Evolutionary conservation across 2,888 invertebrate genomes (phyloP), one percentile per base, ranked within the genome.

Genomic region (Pardosa pseudoannulata): DNA sequence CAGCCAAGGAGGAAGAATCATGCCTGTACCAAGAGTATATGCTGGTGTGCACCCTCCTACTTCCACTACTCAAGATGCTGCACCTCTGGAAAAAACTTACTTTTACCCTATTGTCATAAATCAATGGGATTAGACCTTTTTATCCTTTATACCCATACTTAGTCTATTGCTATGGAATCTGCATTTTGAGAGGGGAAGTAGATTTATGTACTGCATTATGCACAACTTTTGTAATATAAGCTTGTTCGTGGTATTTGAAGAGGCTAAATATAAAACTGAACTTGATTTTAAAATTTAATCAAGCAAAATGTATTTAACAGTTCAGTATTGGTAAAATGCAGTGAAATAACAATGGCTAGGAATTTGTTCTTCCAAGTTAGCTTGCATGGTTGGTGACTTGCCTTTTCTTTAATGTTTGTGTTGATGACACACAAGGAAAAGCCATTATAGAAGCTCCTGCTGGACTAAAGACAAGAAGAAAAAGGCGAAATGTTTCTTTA

Each of bases 341-440:
- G 6, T 46, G 9, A 46, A 46, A 16, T 46, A 46, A 16, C 16
- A 46, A 46, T 46, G 16, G 16, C 6, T 46, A 46, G 27, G 19
- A 71, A 56, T 50, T 50, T 67, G 39, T 56, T 74, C 31, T 27
- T 50, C 46, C 2, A 76, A 75, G 9, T 72, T 56, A 50, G 83
- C 78, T 85, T 68, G 83, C 83, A 78, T 76, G 83, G 83, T 72
- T 85, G 83, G 83, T 85, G 83, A 85, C 83, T 85, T 85, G 83
- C 78, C 83, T n/a, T 56, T n/a, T n/a, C n/a, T n/a, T 32, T 65
- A n/a, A 28, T n/a, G 31, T n/a, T 27, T 75, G n/a, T 78, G n/a
- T 83, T 5, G 9, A 39, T 85, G 83, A 36, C 83, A 85, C 76
- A 78, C 78, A 67, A 68, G 68, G 19, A 73, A 28, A 28, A 56